A percentile compares a stretch with the other conserved stretches of the same genome.
Conservation (phyloP, 2,797 vertebrate species). For the Picus viridis region DNA sequence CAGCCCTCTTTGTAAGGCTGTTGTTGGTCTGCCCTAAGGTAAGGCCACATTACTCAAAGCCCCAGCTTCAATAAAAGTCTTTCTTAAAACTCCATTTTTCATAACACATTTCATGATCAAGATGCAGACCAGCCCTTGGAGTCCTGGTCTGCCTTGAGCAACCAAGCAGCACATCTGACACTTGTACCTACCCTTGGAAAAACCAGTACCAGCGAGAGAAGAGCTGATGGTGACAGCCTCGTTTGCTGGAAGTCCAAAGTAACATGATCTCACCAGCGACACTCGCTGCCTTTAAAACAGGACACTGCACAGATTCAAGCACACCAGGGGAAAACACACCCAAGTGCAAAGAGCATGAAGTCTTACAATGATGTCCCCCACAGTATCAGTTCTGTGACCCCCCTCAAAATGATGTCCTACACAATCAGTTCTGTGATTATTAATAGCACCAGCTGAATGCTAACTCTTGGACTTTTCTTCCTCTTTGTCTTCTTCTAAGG, state of each 20-base stretch:
- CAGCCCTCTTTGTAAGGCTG: conserved; percentile 41
- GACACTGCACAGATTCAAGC: neutral
- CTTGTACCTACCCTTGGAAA: neutral
- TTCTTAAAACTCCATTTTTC: conserved; percentile 64
- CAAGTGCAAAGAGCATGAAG: neutral
- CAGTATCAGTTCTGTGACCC: too few relatives aligned
- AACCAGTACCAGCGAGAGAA: neutral
- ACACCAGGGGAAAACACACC: neutral
- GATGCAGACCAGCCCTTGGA: neutral
- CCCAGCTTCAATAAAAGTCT: conserved; percentile 66
- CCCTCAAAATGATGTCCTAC: neutral
- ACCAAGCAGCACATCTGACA: neutral
- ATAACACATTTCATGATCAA: conserved; percentile 42
- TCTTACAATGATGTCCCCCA: neutral
- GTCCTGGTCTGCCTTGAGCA: neutral
- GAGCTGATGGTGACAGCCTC: neutral
- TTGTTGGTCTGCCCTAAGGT: conserved; percentile 64
- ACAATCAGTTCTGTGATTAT: neutral
- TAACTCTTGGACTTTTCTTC: neutral
- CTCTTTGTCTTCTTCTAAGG: neutral
- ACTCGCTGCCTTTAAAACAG: neutral
- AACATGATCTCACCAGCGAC: neutral
- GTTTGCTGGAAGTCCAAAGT: conserved; percentile 22
- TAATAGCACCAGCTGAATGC: conserved; percentile 47
- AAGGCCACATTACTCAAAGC: conserved; percentile 68